Base-by-base conservation (phyloP, 2,888 invertebrate genomes). In the Perdita meconis region DNA sequence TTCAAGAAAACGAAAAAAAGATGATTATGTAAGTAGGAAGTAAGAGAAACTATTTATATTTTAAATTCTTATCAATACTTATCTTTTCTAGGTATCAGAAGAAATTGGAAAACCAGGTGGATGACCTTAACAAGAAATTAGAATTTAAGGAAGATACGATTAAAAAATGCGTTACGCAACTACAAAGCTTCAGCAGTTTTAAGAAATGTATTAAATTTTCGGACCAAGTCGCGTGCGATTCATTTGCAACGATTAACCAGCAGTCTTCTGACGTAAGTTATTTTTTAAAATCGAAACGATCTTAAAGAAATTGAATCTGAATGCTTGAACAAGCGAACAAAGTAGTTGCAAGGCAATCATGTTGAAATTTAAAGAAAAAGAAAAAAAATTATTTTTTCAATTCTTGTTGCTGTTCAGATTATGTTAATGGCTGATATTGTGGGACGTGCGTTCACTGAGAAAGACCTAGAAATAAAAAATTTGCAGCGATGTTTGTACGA, bases 341-440 rank as follows among this genome's bases (percentile, higher is more conserved):
- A 55, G 24, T 47, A 4, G 26, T 38, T 55, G 36, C 34, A 78
- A 69, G 78, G 84, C 84, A 84, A 85, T 80, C 83, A 72, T 83
- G 77, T 68, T 81, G 76, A 70, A 61, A 38, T 24, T 42, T 50
- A 42, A n/a, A 60, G 10, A 42, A 57, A 38, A 13, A 19, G 4
- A 19, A 36, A 13, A 6, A 19, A 26, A 24, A n/a, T 19, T 24
- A 2, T 24, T 30, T 78, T 13, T 66, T 53, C 71, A 63, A 64
- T 34, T 57, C 63, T 51, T 74, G 50, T 85, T 84, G 63, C 67
- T 74, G 74, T 89, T 84, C 87, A 91, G 90, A 90, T 89, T 75
- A 73, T 81, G 70, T 83, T 79, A 84, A 69, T 84, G 70, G 79
- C 84, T 79, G 86, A 89, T 77, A 85, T 83, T 80, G 74, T 87